Evolutionary conservation across 2,113 vertebrate species (phyloP), one percentile per base, ranked within the genome.

Genomic region (Engystomops pustulosus): DNA sequence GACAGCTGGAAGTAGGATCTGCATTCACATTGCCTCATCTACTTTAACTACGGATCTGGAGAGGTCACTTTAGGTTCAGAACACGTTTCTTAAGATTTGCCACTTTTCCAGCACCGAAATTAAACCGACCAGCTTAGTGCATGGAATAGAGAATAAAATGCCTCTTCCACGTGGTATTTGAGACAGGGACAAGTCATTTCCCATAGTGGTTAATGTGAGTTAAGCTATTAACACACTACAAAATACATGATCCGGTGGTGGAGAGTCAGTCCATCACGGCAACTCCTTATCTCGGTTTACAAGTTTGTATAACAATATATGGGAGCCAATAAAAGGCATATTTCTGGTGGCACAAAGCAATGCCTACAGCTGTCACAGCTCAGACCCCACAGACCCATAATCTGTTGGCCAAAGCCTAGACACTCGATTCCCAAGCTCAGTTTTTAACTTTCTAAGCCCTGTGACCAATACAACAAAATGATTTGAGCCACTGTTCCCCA

Each of bases 371-470:
- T 89, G 83, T 84, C 18, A 71, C 70, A 74, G 86, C 85, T 77
- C 71, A 72, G 60, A 87, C 18, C 65, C 23, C 30, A 84, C 25
- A 10, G 0, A 85, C 58, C 44, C 81, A 78, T 79, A 85, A 80
- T 23, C 75, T 60, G 82, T 85, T 27, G 23, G 20, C 86, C 86
- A 87, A 88, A 88, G 87, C 18, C 65, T 85, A 87, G 87, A 88
- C 41, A 88, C 38, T 67, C 72, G 80, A 55, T 88, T 87, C 83
- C 30, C 80, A 89, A 81, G 7, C 53, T 87, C 82, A 69, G 44
- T 81, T 89, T 90, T 67, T 88, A 87, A 84, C 86, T 89, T 86
- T 83, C 86, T 83, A 85, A 87, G 62, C 67, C 88, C 85, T 87
- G 41, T 89, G 72, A 92, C 77, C 78, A 91, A 88, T 68, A n/a